A percentile compares a stretch with the other conserved stretches of the same genome.
phyloP scores from a whole-genome alignment of 2,797 vertebrate genomes.

The Coreius guichenoti region DNA sequence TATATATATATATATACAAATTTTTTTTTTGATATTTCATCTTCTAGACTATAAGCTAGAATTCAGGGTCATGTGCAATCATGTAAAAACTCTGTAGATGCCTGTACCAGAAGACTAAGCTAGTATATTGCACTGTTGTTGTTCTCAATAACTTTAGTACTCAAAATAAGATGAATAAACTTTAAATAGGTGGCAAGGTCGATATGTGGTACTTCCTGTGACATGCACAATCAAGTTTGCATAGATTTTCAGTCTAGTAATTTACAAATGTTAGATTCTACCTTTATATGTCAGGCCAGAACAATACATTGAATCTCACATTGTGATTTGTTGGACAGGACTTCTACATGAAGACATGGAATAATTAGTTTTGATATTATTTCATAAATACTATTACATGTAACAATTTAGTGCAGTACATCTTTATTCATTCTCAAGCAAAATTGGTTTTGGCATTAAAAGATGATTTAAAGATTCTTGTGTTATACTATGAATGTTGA shows the following conservation, averaged over 20 bases:
- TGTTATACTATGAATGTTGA: slow-evolving; percentile 44
- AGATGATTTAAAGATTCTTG: not conserved
- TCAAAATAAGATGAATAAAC: not conserved
- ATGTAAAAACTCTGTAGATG: slow-evolving; percentile 8
- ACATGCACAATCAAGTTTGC: slow-evolving; percentile 12
- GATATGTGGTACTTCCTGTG: slow-evolving; percentile 6
- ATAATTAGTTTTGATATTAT: not conserved
- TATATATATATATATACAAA: not conserved
- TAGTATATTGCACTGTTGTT: slow-evolving; percentile 15
- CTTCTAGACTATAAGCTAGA: not conserved
- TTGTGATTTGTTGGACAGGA: not conserved
- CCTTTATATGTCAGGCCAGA: slow-evolving; percentile 47
- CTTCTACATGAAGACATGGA: not conserved
- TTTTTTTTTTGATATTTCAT: not conserved
- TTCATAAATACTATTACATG: not conserved
- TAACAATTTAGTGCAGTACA: not conserved
- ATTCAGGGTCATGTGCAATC: slow-evolving; percentile 35
- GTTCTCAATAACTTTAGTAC: not conserved
- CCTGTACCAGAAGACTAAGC: not conserved
- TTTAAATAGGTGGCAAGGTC: slow-evolving; percentile 1
- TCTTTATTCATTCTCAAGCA: not conserved
- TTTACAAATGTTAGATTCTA: slow-evolving; percentile 57
- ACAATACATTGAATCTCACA: slow-evolving; percentile 41
- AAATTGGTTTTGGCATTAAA: not conserved
- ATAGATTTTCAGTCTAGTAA: slow-evolving; percentile 20